Percentiles rank a stretch among this genome's conserved stretches.
These are phyloP conservation scores for Agonopterix heracliana DNA, from an alignment of 2,888 invertebrate species.

Conservation along the genomic window DNA sequence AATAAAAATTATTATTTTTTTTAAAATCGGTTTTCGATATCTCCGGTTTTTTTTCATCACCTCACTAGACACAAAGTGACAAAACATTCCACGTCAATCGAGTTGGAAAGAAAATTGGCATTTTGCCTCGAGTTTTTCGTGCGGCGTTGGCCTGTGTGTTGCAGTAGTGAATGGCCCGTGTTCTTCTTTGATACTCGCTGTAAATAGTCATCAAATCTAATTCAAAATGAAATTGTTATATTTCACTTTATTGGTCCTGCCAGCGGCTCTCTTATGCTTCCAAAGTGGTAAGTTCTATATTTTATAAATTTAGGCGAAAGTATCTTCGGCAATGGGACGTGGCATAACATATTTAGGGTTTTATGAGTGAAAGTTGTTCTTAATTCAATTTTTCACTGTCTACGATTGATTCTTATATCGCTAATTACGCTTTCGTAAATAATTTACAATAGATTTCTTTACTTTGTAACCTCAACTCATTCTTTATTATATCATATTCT, in stretches of 20 bases:
- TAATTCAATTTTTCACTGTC: no score
- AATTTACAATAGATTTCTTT: no score
- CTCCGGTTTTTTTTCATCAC: constrained; percentile 16
- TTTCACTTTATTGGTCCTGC: constrained; percentile 80
- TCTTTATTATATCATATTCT: no score
- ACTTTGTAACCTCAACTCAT: no score
- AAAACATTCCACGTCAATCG: constrained; percentile 75
- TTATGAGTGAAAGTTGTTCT: constrained; percentile 43
- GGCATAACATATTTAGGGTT: constrained; percentile 44
- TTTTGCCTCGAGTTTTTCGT: constrained; percentile 53
- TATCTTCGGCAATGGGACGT: constrained; percentile 44
- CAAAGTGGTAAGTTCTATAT: constrained; percentile 80
- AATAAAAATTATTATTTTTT: neutral
- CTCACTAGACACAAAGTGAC: constrained; percentile 47
- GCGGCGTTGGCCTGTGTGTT: constrained; percentile 40
- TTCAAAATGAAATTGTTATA: constrained; percentile 82
- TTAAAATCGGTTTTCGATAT: neutral
- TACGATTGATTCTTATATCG: no score
- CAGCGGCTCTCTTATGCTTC: constrained; percentile 82
- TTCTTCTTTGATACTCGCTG: constrained; percentile 41
- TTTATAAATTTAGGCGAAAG: neutral
- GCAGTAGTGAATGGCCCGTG: constrained; percentile 60
- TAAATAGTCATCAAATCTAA: constrained; percentile 23
- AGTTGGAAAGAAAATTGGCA: constrained; percentile 71
- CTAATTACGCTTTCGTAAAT: no score